phyloP scores from a whole-genome alignment of 2,888 invertebrate species.

The Scaptomyza flava region DNA sequence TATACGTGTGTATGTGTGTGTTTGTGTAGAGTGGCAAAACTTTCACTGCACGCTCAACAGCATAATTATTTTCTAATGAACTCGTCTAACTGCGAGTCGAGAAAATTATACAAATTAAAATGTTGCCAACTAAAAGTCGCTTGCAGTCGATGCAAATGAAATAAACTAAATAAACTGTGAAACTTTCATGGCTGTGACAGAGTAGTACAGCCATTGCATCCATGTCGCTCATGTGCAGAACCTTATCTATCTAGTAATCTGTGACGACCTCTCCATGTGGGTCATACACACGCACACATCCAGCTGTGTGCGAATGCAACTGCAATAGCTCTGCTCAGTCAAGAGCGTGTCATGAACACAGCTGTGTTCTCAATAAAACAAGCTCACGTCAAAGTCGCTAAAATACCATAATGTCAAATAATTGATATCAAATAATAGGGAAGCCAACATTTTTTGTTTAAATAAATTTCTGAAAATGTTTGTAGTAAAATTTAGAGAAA shows the following conservation, averaged over 20 bases:
- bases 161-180: slow-evolving; percentile 26
- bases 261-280: slow-evolving; percentile 37
- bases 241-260: slow-evolving; percentile 39
- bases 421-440: not conserved
- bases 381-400: not conserved
- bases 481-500: not conserved
- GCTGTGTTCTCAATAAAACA: slow-evolving; percentile 1
- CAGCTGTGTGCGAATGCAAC: not conserved
- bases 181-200: slow-evolving; percentile 40
- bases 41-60: slow-evolving; percentile 37
- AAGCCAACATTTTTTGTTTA: not conserved
- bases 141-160: slow-evolving; percentile 31
- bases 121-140: slow-evolving; percentile 40
- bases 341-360: slow-evolving; percentile 17
- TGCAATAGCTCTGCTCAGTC: not conserved
- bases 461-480: not conserved
- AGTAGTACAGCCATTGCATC: slow-evolving; percentile 13
- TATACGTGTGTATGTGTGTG: slow-evolving; percentile 5
- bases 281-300: slow-evolving; percentile 25
- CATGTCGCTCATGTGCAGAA: slow-evolving; percentile 41
- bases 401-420: too few relatives aligned
- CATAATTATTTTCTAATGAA: slow-evolving; percentile 61
- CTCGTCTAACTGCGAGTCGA: slow-evolving; percentile 24
- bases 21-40: slow-evolving; percentile 26
- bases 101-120: slow-evolving; percentile 60